Percentiles rank a stretch among this genome's conserved stretches.
Evolutionary conservation across 2,113 vertebrate species (phyloP).

Genomic region (Globicephala melas): DNA sequence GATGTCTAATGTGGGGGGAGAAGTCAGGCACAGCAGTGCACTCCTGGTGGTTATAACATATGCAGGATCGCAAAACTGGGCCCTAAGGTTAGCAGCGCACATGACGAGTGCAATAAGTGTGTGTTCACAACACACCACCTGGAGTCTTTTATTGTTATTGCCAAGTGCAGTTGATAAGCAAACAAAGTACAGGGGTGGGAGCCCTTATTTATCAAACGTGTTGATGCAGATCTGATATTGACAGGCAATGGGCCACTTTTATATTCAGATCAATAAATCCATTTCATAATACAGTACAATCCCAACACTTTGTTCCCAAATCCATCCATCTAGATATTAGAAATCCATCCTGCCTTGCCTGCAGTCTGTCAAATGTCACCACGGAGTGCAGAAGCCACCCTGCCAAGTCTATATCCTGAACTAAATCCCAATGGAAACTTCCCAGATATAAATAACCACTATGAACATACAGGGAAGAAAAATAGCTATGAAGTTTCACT

Average conservation of each 20-base stretch:
- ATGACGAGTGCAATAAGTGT: constrained; percentile 39
- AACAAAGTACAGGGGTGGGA: constrained; percentile 52
- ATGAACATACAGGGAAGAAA: constrained; percentile 68
- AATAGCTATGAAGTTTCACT: constrained; percentile 68
- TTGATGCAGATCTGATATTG: constrained; percentile 47
- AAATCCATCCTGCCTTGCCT: constrained; percentile 73
- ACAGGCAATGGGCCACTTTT: constrained; percentile 46
- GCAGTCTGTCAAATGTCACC: constrained; percentile 65
- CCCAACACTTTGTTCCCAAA: constrained; percentile 42
- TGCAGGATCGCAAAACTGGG: neutral
- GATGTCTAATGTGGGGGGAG: constrained; percentile 69
- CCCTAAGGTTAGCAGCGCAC: constrained; percentile 67
- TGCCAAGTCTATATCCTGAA: constrained; percentile 75
- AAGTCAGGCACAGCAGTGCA: constrained; percentile 60
- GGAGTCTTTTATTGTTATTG: constrained; percentile 66
- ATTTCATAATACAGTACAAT: constrained; percentile 68
- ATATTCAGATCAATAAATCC: constrained; percentile 72
- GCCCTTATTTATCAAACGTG: constrained; percentile 58
- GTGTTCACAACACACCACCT: constrained; percentile 43
- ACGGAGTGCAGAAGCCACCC: constrained; percentile 45
- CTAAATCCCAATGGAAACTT: constrained; percentile 76
- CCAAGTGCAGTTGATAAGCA: constrained; percentile 60
- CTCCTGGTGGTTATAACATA: constrained; percentile 52
- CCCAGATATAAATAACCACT: constrained; percentile 76
- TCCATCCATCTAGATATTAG: constrained; percentile 50